Conservation (phyloP, 2,888 invertebrate genomes). For the Gymnocheta viridis region DNA sequence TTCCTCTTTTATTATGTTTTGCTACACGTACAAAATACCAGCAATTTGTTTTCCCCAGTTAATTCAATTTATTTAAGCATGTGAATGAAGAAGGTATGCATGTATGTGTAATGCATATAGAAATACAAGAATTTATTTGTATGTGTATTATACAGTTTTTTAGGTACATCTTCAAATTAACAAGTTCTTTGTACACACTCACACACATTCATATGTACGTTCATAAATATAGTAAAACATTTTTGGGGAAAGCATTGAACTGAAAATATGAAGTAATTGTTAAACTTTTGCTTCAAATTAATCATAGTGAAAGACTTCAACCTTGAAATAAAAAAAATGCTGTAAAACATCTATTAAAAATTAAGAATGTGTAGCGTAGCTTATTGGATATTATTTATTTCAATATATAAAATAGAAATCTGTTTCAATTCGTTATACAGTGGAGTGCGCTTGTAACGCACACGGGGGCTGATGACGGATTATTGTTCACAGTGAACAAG, state of each 20-base stretch:
- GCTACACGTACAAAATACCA: conserved; percentile 1
- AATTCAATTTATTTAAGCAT: conserved; percentile 43
- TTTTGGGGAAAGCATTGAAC: background rate
- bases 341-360: background rate
- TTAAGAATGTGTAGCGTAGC: background rate
- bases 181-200: background rate
- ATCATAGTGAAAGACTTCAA: background rate
- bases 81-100: background rate
- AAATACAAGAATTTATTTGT: background rate
- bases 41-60: conserved; percentile 49
- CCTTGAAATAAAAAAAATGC: conserved; percentile 6
- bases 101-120: no score
- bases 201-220: background rate
- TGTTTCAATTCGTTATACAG: background rate
- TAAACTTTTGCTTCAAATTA: background rate
- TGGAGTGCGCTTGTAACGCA: no score
- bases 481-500: no score
- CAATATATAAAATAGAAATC: background rate
- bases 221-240: background rate
- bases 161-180: conserved; percentile 3
- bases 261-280: background rate
- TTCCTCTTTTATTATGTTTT: background rate
- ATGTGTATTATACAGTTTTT: background rate
- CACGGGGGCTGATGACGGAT: no score
- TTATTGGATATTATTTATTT: background rate